phyloP scores from a whole-genome alignment of 1,140 invertebrate species.

The Drosophila chauvacae region DNA sequence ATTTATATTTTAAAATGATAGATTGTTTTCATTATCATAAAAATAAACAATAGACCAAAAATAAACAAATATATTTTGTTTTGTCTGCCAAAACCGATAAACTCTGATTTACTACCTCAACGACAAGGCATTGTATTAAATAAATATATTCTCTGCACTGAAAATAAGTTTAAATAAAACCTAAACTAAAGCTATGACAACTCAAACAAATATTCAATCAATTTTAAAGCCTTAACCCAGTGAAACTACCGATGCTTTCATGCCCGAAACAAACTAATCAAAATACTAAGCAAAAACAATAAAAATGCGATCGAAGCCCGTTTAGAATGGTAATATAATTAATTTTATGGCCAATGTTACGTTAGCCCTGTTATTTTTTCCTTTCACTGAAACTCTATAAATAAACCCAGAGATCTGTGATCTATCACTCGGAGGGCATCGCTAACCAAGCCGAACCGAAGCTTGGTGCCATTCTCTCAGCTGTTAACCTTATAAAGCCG shows the following conservation, averaged over 20 bases:
- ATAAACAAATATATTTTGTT: not conserved
- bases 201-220: constrained; percentile 37
- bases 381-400: constrained; percentile 44
- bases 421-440: constrained; percentile 28
- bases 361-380: constrained; percentile 9
- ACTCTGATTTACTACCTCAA: not conserved
- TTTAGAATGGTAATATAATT: constrained; percentile 51
- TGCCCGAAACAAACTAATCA: constrained; percentile 15
- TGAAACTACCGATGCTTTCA: constrained; percentile 8
- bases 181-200: not conserved
- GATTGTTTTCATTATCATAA: constrained; percentile 1
- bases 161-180: not conserved
- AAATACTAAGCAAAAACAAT: constrained; percentile 32
- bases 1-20: not conserved
- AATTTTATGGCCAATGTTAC: constrained; percentile 42
- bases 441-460: constrained; percentile 20
- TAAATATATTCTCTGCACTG: not conserved
- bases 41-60: not conserved
- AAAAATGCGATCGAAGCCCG: constrained; percentile 10
- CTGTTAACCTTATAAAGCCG: constrained; percentile 62
- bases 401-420: constrained; percentile 33
- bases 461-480: constrained; percentile 58
- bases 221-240: constrained; percentile 19
- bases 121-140: not conserved
- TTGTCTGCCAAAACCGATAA: not conserved